These are phyloP conservation scores for Heliconius ethilla DNA, from an alignment of 2,888 invertebrate genomes.

Conservation along the genomic window DNA sequence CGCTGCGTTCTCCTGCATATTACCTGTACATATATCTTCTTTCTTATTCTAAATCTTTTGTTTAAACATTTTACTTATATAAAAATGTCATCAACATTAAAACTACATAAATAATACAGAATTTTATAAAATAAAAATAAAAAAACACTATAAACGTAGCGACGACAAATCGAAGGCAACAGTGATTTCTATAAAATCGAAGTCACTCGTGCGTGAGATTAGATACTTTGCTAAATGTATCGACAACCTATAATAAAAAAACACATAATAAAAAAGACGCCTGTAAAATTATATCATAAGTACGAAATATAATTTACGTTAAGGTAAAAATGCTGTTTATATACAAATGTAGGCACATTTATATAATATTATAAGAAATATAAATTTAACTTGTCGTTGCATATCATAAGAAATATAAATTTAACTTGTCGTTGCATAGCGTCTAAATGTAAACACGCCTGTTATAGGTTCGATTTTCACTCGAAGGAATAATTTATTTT, in stretches of 20 bases:
- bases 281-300: not conserved
- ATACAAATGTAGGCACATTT: no score
- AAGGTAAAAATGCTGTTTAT: not conserved
- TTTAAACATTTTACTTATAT: not conserved
- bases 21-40: not conserved
- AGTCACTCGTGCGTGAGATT: constrained; percentile 36
- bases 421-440: no score
- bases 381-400: no score
- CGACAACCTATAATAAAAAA: not conserved
- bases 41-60: not conserved
- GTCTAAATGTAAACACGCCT: no score
- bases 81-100: not conserved
- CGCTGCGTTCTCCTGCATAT: no score
- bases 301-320: not conserved
- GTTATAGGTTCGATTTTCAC: no score
- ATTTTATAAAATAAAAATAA: not conserved
- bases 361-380: no score
- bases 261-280: no score
- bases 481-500: no score
- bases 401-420: no score
- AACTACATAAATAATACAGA: not conserved
- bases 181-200: constrained; percentile 34
- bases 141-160: constrained; percentile 26
- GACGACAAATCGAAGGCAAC: constrained; percentile 48
- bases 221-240: constrained; percentile 3